These are phyloP conservation scores for Trematomus loennbergii DNA, from an alignment of 2,113 vertebrate species.

Conservation along the genomic window DNA sequence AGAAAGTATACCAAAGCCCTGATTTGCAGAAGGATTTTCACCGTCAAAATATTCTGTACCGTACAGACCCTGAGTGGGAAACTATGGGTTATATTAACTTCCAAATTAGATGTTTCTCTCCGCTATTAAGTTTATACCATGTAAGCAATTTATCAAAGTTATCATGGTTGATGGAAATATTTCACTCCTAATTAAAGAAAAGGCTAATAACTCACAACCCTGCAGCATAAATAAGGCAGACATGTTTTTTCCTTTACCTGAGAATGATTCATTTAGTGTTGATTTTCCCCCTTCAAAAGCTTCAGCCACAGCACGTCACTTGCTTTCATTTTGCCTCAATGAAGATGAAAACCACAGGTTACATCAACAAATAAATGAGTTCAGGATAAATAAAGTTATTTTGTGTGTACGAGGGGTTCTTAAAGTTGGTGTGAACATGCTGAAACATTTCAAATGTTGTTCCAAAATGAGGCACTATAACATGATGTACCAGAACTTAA, in stretches of 20 bases:
- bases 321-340: neutral
- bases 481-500: constrained; percentile 25
- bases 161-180: neutral
- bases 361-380: constrained; percentile 2
- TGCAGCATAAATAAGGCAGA: too few relatives aligned
- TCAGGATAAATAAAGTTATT: neutral
- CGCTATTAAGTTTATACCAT: neutral
- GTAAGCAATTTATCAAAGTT: neutral
- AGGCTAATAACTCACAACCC: neutral
- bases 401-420: neutral
- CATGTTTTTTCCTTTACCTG: too few relatives aligned
- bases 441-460: neutral
- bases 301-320: neutral
- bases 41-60: neutral
- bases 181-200: neutral
- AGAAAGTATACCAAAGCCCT: neutral
- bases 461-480: constrained; percentile 5
- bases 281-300: neutral
- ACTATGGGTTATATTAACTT: neutral
- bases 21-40: neutral
- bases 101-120: neutral
- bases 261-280: neutral
- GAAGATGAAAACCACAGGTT: constrained; percentile 23
- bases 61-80: neutral
- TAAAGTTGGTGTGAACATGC: neutral